Percentiles rank a stretch among this genome's conserved stretches.
Evolutionary conservation across 1,140 invertebrate species (phyloP).

Genomic region (Luehdorfia chinensis): DNA sequence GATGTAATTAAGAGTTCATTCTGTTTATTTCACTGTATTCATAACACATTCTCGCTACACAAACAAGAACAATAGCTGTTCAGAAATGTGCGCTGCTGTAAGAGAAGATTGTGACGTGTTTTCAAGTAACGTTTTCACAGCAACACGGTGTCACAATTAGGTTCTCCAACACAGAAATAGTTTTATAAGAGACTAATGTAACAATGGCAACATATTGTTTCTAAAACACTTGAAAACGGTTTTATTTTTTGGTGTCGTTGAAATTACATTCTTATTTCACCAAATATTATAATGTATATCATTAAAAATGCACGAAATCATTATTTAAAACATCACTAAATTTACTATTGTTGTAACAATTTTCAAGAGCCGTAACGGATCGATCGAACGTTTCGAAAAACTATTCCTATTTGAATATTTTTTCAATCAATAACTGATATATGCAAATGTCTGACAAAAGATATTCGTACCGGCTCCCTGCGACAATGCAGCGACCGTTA

Average conservation of each 20-base stretch:
- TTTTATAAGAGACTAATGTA: no score
- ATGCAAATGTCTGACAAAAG: conserved; percentile 65
- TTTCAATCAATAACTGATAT: conserved; percentile 75
- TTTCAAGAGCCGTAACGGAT: conserved; percentile 66
- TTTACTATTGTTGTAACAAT: conserved; percentile 49
- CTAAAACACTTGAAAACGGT: conserved; percentile 5
- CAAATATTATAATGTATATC: conserved; percentile 29
- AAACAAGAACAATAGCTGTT: conserved; percentile 69
- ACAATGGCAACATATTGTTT: no score
- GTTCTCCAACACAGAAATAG: conserved; percentile 34
- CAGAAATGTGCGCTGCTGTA: conserved; percentile 53
- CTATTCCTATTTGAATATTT: conserved; percentile 63
- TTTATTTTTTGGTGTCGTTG: no score
- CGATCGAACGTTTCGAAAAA: conserved; percentile 55
- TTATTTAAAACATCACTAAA: conserved; percentile 40
- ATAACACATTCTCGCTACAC: no score
- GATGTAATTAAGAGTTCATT: no score
- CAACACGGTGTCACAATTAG: conserved; percentile 57
- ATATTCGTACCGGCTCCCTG: conserved; percentile 48
- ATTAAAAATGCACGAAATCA: conserved; percentile 28
- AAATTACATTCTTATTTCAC: no score
- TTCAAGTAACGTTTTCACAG: conserved; percentile 60
- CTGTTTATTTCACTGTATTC: no score
- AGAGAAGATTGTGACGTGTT: conserved; percentile 58
- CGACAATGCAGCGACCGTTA: conserved; percentile 70